phyloP scores from a whole-genome alignment of 2,113 vertebrate genomes.

The Camelus bactrianus region DNA sequence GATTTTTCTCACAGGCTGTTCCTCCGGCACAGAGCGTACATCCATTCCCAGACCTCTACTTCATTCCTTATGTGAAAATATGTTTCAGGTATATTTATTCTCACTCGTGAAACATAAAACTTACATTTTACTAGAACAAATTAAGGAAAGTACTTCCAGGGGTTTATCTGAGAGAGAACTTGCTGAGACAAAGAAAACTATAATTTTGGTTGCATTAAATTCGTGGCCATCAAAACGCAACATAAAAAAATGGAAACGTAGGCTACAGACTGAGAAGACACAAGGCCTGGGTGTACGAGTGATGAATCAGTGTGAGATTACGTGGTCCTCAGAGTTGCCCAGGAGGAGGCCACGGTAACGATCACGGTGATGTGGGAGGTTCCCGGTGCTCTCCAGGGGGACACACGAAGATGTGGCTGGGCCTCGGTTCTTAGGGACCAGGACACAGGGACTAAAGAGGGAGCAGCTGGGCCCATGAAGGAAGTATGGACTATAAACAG shows the following conservation, averaged over 20 bases:
- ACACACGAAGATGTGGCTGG: accelerated
- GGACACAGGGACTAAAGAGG: accelerated
- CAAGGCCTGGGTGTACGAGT: background rate
- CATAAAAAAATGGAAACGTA: background rate
- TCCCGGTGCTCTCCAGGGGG: no score
- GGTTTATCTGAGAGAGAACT: background rate
- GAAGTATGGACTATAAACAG: background rate
- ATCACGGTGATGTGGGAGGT: accelerated
- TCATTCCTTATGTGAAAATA: background rate
- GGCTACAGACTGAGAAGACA: background rate
- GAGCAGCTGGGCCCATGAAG: accelerated
- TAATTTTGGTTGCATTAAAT: background rate
- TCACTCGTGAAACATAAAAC: background rate
- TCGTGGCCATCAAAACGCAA: background rate
- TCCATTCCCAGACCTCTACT: background rate
- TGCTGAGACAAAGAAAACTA: background rate
- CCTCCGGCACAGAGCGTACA: background rate
- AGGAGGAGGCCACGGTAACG: background rate
- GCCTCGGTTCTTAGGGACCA: background rate
- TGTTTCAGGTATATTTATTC: background rate
- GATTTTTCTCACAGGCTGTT: background rate
- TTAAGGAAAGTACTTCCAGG: background rate
- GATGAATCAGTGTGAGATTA: background rate
- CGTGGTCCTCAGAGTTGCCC: no score
- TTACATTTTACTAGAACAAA: background rate